Evolutionary conservation across 1,140 invertebrate genomes (phyloP).

Genomic region (Callitettix versicolor): DNA sequence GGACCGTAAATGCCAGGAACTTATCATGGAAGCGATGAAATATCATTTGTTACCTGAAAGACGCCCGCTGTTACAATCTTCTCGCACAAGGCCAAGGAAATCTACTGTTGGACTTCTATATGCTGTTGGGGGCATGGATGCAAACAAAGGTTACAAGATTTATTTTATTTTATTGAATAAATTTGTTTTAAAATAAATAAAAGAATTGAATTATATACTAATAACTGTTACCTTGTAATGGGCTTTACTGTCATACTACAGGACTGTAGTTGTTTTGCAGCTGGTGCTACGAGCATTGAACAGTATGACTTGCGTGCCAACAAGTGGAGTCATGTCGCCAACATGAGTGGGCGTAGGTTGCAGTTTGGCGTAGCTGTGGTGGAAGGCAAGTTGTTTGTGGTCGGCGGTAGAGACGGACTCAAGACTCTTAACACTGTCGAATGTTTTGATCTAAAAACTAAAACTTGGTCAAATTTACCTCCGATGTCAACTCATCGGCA

Average conservation of each 20-base stretch:
- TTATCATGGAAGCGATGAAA: slow-evolving; percentile 88
- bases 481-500: slow-evolving; percentile 88
- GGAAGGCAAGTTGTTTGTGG: slow-evolving; percentile 69
- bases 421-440: slow-evolving; percentile 86
- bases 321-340: slow-evolving; percentile 63
- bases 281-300: slow-evolving; percentile 78
- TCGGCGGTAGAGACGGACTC: slow-evolving; percentile 85
- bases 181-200: no score
- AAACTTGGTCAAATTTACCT: slow-evolving; percentile 67
- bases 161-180: no score
- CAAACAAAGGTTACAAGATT: slow-evolving; percentile 47
- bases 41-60: slow-evolving; percentile 80
- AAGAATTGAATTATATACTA: no score
- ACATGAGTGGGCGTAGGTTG: slow-evolving; percentile 68
- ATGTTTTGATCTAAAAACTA: slow-evolving; percentile 66
- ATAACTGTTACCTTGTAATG: no score
- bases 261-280: background rate
- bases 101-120: slow-evolving; percentile 80
- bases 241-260: no score
- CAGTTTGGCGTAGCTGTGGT: slow-evolving; percentile 86
- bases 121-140: slow-evolving; percentile 85
- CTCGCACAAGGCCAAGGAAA: slow-evolving; percentile 75
- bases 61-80: slow-evolving; percentile 60
- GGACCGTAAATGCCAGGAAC: slow-evolving; percentile 62
- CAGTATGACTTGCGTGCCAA: slow-evolving; percentile 77